These are phyloP conservation scores for Intellagama lesueurii DNA, from an alignment of 2,797 vertebrate genomes.

Conservation along the genomic window DNA sequence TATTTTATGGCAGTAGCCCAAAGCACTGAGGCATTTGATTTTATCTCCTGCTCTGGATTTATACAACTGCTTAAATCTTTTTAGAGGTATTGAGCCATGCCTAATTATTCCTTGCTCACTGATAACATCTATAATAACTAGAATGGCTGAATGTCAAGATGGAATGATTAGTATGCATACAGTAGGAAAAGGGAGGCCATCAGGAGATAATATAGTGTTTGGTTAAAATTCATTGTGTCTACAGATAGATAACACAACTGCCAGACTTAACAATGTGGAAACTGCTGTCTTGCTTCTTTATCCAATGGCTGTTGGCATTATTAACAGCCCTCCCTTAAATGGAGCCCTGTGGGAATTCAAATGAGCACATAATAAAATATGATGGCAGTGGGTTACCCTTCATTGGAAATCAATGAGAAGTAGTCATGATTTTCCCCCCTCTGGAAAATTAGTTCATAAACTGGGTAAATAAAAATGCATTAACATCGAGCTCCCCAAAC, in stretches of 20 bases:
- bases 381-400: constrained; percentile 23
- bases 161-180: constrained; percentile 36
- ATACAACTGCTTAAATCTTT: constrained; percentile 14
- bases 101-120: constrained; percentile 41
- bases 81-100: constrained; percentile 30
- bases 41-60: constrained; percentile 37
- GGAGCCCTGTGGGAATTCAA: constrained; percentile 40
- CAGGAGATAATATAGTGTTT: constrained; percentile 42
- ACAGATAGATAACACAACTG: constrained; percentile 43
- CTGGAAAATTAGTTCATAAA: constrained; percentile 19
- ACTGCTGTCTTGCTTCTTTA: constrained; percentile 28
- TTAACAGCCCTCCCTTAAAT: constrained; percentile 39
- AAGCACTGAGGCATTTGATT: constrained; percentile 19
- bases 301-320: constrained; percentile 37
- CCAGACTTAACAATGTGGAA: constrained; percentile 39
- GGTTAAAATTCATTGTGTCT: constrained; percentile 47
- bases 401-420: constrained; percentile 31
- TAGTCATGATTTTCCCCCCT: constrained; percentile 35
- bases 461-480: constrained; percentile 20
- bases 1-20: background rate
- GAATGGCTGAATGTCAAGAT: constrained; percentile 39
- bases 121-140: constrained; percentile 31
- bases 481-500: constrained; percentile 16
- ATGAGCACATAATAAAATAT: constrained; percentile 24
- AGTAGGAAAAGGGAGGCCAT: background rate